Percentiles rank a stretch among this genome's conserved stretches.
phyloP scores from a whole-genome alignment of 2,113 vertebrate species.

The Oreochromis tanganicae region DNA sequence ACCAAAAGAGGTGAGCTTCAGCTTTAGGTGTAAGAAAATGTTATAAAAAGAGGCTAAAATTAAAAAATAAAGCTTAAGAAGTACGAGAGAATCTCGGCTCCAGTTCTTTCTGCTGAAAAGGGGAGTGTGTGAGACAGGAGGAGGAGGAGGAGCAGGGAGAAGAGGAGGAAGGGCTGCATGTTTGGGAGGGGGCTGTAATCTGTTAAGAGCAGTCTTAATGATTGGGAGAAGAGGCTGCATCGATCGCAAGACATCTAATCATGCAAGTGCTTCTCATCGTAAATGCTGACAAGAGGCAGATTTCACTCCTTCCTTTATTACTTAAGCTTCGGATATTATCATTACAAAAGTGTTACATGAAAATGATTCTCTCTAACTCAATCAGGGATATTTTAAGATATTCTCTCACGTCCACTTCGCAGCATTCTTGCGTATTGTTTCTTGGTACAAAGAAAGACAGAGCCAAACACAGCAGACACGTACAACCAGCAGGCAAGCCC shows the following conservation, averaged over 20 bases:
- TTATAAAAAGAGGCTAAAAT: not conserved
- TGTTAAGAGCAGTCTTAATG: constrained; percentile 73
- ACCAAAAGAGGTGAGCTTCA: not conserved
- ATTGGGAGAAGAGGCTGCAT: constrained; percentile 64
- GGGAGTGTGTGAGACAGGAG: constrained; percentile 15
- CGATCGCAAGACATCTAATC: constrained; percentile 67
- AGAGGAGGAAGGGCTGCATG: constrained; percentile 27
- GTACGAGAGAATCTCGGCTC: not conserved
- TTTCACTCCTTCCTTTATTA: constrained; percentile 60
- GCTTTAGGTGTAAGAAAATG: not conserved
- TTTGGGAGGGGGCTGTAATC: constrained; percentile 62
- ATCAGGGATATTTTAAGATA: constrained; percentile 40
- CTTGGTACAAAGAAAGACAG: not conserved
- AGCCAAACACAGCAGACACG: not conserved
- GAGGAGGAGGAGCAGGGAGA: constrained; percentile 30
- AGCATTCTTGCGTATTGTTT: not conserved
- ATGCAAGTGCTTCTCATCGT: constrained; percentile 67
- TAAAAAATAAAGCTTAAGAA: not conserved
- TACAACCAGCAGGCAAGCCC: not conserved
- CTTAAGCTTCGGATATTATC: constrained; percentile 45
- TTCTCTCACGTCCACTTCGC: not conserved
- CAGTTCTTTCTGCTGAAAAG: not conserved
- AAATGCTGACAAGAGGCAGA: constrained; percentile 73
- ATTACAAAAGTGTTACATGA: constrained; percentile 67
- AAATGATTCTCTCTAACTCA: constrained; percentile 58